These are phyloP conservation scores for Ophion ellenae DNA, from an alignment of 2,888 invertebrate genomes.

Conservation along the genomic window DNA sequence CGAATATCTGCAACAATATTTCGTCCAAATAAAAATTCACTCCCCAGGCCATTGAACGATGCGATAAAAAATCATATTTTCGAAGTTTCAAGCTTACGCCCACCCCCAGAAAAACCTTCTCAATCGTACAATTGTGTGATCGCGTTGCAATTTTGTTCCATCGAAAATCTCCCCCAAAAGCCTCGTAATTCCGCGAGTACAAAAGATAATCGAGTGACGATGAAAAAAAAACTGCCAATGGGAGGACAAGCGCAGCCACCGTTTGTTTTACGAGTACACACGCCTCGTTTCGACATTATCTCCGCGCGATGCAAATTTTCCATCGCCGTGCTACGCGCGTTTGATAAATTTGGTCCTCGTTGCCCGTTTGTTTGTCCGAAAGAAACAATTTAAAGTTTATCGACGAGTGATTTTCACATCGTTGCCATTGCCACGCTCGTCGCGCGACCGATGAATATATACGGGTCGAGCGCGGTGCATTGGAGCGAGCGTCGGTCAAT, in stretches of 20 bases:
- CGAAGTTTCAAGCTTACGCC: neutral
- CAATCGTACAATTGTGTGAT: neutral
- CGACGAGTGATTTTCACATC: constrained; percentile 56
- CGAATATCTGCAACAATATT: too few relatives aligned
- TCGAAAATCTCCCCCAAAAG: neutral
- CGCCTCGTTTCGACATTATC: neutral
- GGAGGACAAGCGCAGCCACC: neutral
- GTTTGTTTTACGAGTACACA: neutral
- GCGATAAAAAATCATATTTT: too few relatives aligned
- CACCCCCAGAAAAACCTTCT: too few relatives aligned
- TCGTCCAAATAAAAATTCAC: too few relatives aligned
- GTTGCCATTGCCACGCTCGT: constrained; percentile 39
- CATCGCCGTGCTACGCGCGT: neutral
- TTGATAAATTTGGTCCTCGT: constrained; percentile 12
- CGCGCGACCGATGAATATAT: constrained; percentile 11
- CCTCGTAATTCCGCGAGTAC: neutral
- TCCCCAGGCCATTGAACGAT: too few relatives aligned
- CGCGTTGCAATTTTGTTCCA: neutral
- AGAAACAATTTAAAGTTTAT: constrained; percentile 58
- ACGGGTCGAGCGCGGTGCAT: constrained; percentile 25
- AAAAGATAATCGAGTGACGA: neutral
- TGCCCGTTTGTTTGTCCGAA: constrained; percentile 16
- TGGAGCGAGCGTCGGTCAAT: constrained; percentile 61
- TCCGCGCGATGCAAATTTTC: neutral
- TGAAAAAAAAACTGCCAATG: neutral